Base-by-base conservation (phyloP, 2,888 invertebrate genomes). In the Amaurobius ferox region DNA sequence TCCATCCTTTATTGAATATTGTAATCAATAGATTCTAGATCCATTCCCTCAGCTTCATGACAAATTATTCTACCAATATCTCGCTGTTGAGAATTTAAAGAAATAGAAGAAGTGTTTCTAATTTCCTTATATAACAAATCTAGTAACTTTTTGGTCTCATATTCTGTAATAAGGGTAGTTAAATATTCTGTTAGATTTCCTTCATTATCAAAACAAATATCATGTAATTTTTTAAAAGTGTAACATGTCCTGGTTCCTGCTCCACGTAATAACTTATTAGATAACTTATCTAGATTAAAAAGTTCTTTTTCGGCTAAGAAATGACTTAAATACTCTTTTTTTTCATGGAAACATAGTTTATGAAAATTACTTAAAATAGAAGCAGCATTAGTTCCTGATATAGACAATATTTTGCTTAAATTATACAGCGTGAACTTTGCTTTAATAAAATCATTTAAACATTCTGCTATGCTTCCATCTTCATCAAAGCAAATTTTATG, bases 51-150 rank as follows among this genome's bases (percentile, higher is more conserved):
- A 70, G 2, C 0, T 26, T 70, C 70, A 40, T 70, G 11, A 39
- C 23, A 70, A 70, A 70, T 39, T 44, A 70, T 28, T 70, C 70
- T 40, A 70, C 70, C 0, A 70, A 70, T 66, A 66, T 66, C 32
- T 66, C 19, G 66, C 1, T 66, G 29, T 66, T 66, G 30, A 35
- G 11, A 35, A 7, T 35, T 35, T 35, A 35, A 35, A 30, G 66
- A 66, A 66, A 19, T 28, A 70, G 70, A 2, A 40, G 70, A 9
- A 5, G 5, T 26, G 39, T 70, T 70, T 70, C 40, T 70, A 70
- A 70, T 23, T 26, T 40, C 40, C 40, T 5, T 26, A 40, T 40
- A 70, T n/a, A n/a, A n/a, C n/a, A n/a, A n/a, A n/a, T n/a, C n/a
- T n/a, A n/a, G n/a, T n/a, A n/a, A n/a, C n/a, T n/a, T n/a, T n/a